Conservation (phyloP, 2,113 vertebrate species). For the Oryzias curvinotus region DNA sequence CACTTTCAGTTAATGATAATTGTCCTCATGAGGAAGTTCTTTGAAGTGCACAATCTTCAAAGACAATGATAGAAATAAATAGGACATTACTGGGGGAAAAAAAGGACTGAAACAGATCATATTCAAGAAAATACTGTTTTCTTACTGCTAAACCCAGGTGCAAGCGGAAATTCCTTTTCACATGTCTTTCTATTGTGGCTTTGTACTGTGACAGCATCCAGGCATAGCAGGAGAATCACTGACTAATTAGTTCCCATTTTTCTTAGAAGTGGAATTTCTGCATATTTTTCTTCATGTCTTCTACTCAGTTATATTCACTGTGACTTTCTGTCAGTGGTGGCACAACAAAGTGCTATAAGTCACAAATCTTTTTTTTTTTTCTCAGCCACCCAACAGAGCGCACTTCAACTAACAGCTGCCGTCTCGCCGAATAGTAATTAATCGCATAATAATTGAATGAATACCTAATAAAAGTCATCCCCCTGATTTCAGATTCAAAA, state of each 20-base stretch:
- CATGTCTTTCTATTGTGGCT: slow-evolving; percentile 22
- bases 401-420: slow-evolving; percentile 39
- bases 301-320: slow-evolving; percentile 20
- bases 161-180: slow-evolving; percentile 1
- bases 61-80: slow-evolving; percentile 1
- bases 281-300: slow-evolving; percentile 15
- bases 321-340: slow-evolving; percentile 13
- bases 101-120: neutral
- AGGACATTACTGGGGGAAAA: slow-evolving; percentile 4
- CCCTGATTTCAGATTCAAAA: slow-evolving; percentile 42
- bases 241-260: slow-evolving; percentile 22
- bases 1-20: slow-evolving; percentile 61
- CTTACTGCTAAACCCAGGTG: neutral
- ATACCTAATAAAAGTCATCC: slow-evolving; percentile 42
- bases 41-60: slow-evolving; percentile 17
- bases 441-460: slow-evolving; percentile 57
- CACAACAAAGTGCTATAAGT: slow-evolving; percentile 14
- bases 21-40: slow-evolving; percentile 44
- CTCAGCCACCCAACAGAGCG: slow-evolving; percentile 18
- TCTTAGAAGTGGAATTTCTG: slow-evolving; percentile 6
- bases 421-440: slow-evolving; percentile 50
- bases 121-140: neutral
- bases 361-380: slow-evolving; percentile 20
- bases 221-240: neutral
- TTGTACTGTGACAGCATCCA: slow-evolving; percentile 19